Evolutionary conservation across 2,113 vertebrate genomes (phyloP).

Genomic region (Osmerus eperlanus): DNA sequence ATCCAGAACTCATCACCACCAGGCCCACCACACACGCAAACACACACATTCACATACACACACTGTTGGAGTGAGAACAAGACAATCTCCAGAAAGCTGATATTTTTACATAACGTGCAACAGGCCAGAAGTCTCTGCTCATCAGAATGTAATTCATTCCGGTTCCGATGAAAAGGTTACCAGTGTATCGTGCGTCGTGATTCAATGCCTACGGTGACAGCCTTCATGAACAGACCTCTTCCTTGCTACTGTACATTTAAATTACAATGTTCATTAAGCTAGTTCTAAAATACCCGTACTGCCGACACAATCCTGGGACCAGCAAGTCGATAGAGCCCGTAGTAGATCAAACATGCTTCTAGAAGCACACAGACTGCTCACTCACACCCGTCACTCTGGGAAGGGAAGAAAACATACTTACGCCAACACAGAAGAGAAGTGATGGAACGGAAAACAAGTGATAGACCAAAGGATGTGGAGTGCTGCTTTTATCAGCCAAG

Average conservation of each 20-base stretch:
- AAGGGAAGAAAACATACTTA: background rate
- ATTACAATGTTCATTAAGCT: slow-evolving; percentile 57
- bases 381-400: background rate
- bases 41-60: background rate
- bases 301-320: slow-evolving; percentile 49
- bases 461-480: slow-evolving; percentile 36
- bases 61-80: background rate
- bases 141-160: no score
- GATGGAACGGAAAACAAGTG: slow-evolving; percentile 24
- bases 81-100: background rate
- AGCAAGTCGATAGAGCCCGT: slow-evolving; percentile 45
- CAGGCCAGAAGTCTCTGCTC: no score
- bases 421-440: slow-evolving; percentile 15
- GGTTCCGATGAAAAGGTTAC: no score
- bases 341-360: slow-evolving; percentile 34
- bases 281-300: slow-evolving; percentile 42
- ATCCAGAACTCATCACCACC: background rate
- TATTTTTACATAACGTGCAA: no score
- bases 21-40: background rate
- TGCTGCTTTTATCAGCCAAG: slow-evolving; percentile 51
- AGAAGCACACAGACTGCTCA: background rate
- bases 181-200: no score
- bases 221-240: background rate
- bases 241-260: slow-evolving; percentile 43
- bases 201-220: no score